Evolutionary conservation across 2,888 invertebrate genomes (phyloP).

Genomic region (Chloroclystis v-ata): DNA sequence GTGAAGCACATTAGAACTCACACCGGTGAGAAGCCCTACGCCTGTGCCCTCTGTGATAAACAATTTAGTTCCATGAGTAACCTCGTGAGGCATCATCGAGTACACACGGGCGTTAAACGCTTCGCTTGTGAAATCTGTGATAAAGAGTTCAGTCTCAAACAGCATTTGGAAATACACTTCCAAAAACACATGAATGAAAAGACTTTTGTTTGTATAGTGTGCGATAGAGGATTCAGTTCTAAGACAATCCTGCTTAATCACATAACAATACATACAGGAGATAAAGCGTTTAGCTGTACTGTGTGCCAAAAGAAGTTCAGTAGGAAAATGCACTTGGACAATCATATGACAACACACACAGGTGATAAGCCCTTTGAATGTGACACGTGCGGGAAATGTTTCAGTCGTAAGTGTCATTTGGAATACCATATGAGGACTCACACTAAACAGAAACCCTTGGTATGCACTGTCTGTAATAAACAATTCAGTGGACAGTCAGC

Average conservation of each 20-base stretch:
- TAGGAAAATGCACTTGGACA: background rate
- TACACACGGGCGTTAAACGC: no score
- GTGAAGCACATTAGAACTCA: no score
- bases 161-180: no score
- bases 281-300: background rate
- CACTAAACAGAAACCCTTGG: no score
- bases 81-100: no score
- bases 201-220: background rate
- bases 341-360: background rate
- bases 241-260: background rate
- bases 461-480: no score
- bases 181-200: background rate
- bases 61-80: no score
- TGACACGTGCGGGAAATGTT: background rate
- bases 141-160: no score
- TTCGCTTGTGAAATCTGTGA: no score
- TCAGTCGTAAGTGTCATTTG: background rate
- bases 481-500: no score
- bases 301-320: background rate
- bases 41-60: no score
- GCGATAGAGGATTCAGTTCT: background rate
- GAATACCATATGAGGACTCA: background rate
- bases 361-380: background rate
- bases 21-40: no score
- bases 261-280: background rate